Evolutionary conservation across 2,797 vertebrate genomes (phyloP).

Genomic region (Pampus argenteus): DNA sequence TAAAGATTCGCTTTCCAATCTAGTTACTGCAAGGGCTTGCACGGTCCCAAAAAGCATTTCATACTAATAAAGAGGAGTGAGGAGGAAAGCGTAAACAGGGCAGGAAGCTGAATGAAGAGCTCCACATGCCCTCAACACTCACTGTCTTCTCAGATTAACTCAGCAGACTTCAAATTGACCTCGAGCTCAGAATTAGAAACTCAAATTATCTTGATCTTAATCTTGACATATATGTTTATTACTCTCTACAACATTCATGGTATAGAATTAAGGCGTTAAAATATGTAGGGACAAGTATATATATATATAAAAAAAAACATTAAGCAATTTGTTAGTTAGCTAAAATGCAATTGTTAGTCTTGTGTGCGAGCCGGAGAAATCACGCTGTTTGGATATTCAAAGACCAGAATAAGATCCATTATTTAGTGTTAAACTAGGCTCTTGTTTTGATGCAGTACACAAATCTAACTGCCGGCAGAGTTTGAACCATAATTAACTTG

Average conservation of each 20-base stretch:
- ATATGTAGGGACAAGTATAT: constrained; percentile 17
- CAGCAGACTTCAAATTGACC: constrained; percentile 72
- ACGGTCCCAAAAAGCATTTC: constrained; percentile 79
- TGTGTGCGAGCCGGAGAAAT: constrained; percentile 42
- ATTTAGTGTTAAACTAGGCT: constrained; percentile 80
- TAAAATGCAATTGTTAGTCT: constrained; percentile 61
- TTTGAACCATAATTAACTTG: constrained; percentile 84
- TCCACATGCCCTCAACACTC: constrained; percentile 49
- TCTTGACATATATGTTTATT: constrained; percentile 33
- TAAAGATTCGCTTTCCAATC: constrained; percentile 85
- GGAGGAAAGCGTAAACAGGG: constrained; percentile 60
- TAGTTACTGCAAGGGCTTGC: constrained; percentile 77
- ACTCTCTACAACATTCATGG: constrained; percentile 20
- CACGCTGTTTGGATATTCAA: constrained; percentile 73
- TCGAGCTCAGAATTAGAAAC: constrained; percentile 48
- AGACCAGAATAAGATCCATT: constrained; percentile 77
- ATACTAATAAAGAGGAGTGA: constrained; percentile 79
- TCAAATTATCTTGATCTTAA: constrained; percentile 34
- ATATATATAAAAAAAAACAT: background rate
- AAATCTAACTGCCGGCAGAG: constrained; percentile 81
- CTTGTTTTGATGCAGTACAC: constrained; percentile 81
- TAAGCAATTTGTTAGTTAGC: constrained; percentile 42
- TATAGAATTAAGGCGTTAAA: constrained; percentile 22
- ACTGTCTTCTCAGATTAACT: constrained; percentile 58
- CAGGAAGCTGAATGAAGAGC: constrained; percentile 66